A percentile compares a stretch with the other conserved stretches of the same genome.
phyloP scores from a whole-genome alignment of 1,140 invertebrate genomes.

The Ceratina calcarata region DNA sequence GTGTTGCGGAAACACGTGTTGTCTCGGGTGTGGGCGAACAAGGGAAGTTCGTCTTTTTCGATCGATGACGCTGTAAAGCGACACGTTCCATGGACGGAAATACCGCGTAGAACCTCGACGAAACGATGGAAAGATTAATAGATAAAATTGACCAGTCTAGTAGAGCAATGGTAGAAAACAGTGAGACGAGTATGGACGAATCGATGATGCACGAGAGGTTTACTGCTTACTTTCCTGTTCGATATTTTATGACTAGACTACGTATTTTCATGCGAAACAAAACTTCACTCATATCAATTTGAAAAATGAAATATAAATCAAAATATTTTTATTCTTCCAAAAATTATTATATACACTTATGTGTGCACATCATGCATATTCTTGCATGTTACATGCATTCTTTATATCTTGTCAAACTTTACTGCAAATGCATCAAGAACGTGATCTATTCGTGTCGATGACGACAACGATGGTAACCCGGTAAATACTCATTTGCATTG shows the following conservation, averaged over 20 bases:
- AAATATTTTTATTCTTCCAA: too few relatives aligned
- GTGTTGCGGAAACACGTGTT: slow-evolving; percentile 31
- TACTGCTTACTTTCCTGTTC: background rate
- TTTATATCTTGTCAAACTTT: too few relatives aligned
- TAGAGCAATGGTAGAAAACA: background rate
- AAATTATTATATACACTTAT: too few relatives aligned
- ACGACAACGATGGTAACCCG: background rate
- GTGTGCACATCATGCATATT: too few relatives aligned
- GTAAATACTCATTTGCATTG: background rate
- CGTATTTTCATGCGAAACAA: background rate
- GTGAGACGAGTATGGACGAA: too few relatives aligned
- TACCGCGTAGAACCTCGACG: background rate
- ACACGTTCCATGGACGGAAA: background rate
- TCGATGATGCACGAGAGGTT: background rate
- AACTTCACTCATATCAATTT: too few relatives aligned
- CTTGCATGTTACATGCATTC: too few relatives aligned
- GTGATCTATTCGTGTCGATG: background rate
- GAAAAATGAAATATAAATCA: too few relatives aligned
- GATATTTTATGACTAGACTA: background rate
- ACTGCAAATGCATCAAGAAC: too few relatives aligned
- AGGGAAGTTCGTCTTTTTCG: slow-evolving; percentile 13
- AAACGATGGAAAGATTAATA: background rate
- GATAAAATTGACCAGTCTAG: background rate
- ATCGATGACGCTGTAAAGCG: slow-evolving; percentile 31
- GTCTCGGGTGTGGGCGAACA: background rate